phyloP scores from a whole-genome alignment of 2,113 vertebrate genomes.

The Dasyornis broadbenti region DNA sequence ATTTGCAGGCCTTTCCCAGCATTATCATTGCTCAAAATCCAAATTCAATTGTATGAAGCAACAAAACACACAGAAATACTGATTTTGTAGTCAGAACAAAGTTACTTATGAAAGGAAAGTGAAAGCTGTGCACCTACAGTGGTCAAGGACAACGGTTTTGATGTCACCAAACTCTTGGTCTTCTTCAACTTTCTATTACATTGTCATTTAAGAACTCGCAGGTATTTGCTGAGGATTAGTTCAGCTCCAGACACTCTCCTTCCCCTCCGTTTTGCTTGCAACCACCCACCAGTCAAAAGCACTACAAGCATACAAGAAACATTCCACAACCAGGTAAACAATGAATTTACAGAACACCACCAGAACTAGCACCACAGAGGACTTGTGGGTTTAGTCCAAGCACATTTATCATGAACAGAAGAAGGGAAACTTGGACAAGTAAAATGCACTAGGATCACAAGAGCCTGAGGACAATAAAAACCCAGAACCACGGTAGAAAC shows the following conservation, averaged over 20 bases:
- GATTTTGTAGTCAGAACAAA: background rate
- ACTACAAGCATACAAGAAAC: background rate
- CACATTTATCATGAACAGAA: background rate
- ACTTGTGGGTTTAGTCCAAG: background rate
- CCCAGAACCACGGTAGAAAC: background rate
- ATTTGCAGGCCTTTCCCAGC: background rate
- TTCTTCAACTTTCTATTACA: background rate
- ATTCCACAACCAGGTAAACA: background rate
- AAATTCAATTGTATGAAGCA: background rate
- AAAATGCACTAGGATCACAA: background rate
- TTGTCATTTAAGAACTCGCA: background rate
- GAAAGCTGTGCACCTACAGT: rapidly evolving
- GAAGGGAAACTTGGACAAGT: background rate
- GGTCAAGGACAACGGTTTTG: background rate
- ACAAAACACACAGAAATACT: background rate
- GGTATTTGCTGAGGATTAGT: background rate
- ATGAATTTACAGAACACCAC: background rate
- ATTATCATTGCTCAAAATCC: background rate
- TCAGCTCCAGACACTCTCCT: background rate
- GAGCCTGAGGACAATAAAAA: background rate
- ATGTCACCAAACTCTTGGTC: background rate
- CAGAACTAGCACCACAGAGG: background rate
- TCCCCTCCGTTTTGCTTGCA: background rate
- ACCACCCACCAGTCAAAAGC: background rate
- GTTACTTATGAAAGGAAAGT: background rate